Conservation (phyloP, 1,140 invertebrate species). For the Leucophenga varia region DNA sequence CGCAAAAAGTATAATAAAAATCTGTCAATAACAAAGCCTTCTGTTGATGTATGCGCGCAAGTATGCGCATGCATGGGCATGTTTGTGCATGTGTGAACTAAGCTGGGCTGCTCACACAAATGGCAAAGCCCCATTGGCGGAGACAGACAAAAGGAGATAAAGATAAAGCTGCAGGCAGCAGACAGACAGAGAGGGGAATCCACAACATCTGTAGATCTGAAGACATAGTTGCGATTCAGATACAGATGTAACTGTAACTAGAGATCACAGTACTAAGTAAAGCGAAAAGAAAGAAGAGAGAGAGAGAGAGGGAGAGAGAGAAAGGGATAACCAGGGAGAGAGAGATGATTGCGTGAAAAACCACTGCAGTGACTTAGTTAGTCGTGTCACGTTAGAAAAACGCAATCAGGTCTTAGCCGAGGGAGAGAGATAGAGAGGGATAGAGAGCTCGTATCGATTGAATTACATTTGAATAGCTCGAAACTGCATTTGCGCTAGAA, state of each 20-base stretch:
- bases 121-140: slow-evolving; percentile 8
- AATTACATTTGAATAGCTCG: too few species aligned
- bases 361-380: too few species aligned
- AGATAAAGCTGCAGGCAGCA: slow-evolving; percentile 3
- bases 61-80: slow-evolving; percentile 11
- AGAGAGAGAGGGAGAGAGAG: not conserved
- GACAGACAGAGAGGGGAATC: not conserved
- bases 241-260: slow-evolving; percentile 11
- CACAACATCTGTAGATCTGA: not conserved
- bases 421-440: too few species aligned
- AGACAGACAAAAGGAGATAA: slow-evolving; percentile 8
- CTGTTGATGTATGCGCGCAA: too few species aligned
- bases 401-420: too few species aligned
- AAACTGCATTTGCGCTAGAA: too few species aligned
- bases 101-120: too few species aligned
- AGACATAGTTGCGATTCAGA: slow-evolving; percentile 9
- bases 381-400: too few species aligned
- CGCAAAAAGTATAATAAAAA: slow-evolving; percentile 27
- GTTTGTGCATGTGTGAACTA: too few species aligned
- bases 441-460: too few species aligned
- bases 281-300: not conserved
- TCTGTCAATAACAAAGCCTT: too few species aligned
- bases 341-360: too few species aligned
- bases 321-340: not conserved
- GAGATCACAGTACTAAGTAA: not conserved